Evolutionary conservation across 2,888 invertebrate species (phyloP).

Genomic region (Agrotis segetum): DNA sequence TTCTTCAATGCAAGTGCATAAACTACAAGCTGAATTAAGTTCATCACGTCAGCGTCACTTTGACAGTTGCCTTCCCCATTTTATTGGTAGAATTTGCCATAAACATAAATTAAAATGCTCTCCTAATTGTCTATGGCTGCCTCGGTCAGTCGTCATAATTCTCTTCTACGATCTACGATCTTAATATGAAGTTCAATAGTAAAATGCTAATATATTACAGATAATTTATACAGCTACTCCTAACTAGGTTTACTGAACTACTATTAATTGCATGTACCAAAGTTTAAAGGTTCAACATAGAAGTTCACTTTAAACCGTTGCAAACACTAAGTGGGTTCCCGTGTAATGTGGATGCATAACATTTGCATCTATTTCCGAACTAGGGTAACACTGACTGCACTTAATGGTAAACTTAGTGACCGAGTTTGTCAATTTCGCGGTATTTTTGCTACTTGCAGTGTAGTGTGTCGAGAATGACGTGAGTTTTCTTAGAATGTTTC

Average conservation of each 20-base stretch:
- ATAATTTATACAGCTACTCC: neutral
- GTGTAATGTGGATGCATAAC: conserved; percentile 56
- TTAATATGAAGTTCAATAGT: no score
- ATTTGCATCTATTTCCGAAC: conserved; percentile 62
- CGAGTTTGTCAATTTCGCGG: conserved; percentile 51
- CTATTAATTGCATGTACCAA: conserved; percentile 40
- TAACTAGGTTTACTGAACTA: conserved; percentile 1
- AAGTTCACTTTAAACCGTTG: conserved; percentile 67
- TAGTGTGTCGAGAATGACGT: conserved; percentile 35
- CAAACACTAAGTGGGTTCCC: conserved; percentile 59
- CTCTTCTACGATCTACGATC: no score
- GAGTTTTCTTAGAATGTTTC: conserved; percentile 42
- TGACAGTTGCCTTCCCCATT: no score
- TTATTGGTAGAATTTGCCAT: neutral
- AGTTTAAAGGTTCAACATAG: conserved; percentile 73
- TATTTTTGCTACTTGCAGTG: conserved; percentile 26
- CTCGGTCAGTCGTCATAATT: no score
- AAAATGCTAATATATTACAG: no score
- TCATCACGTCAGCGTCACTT: no score
- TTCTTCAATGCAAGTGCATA: no score
- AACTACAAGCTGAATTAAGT: no score
- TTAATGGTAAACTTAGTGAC: conserved; percentile 51
- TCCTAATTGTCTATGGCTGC: no score
- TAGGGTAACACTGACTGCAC: conserved; percentile 45
- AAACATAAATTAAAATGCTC: no score